Percentiles rank a stretch among this genome's conserved stretches.
Evolutionary conservation across 2,797 vertebrate genomes (phyloP).

Genomic region (Dermochelys coriacea): DNA sequence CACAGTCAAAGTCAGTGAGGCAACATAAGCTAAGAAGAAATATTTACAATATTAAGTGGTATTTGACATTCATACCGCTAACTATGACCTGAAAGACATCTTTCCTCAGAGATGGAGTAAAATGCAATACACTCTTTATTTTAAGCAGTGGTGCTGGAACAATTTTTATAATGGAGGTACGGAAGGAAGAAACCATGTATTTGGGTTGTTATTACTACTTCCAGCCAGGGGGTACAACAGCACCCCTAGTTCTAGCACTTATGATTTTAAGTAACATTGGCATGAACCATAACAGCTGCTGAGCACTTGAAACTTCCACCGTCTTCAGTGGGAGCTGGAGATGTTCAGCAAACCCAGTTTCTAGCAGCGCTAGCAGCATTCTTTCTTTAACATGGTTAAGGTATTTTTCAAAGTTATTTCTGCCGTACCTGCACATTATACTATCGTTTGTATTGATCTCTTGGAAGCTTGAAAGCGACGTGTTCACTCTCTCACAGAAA

Average conservation of each 20-base stretch:
- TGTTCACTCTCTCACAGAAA: neutral
- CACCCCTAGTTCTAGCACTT: no score
- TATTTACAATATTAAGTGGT: neutral
- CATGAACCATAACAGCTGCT: neutral
- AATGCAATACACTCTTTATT: neutral
- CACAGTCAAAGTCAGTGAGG: neutral
- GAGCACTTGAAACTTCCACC: neutral
- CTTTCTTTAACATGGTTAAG: neutral
- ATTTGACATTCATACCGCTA: neutral
- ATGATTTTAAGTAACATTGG: neutral
- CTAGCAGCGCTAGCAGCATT: neutral
- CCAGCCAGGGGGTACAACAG: no score
- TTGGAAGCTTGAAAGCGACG: neutral
- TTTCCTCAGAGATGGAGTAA: neutral
- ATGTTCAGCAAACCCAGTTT: accelerated
- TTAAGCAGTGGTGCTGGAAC: no score
- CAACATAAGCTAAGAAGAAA: neutral
- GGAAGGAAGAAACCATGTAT: no score
- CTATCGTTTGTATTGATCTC: neutral
- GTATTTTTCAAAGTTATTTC: neutral
- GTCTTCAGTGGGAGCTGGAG: neutral
- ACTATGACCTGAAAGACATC: neutral
- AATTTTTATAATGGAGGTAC: no score
- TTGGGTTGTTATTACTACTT: no score
- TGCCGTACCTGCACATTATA: neutral